Base-by-base conservation (phyloP, 2,113 vertebrate species). In the Pterocles gutturalis region DNA sequence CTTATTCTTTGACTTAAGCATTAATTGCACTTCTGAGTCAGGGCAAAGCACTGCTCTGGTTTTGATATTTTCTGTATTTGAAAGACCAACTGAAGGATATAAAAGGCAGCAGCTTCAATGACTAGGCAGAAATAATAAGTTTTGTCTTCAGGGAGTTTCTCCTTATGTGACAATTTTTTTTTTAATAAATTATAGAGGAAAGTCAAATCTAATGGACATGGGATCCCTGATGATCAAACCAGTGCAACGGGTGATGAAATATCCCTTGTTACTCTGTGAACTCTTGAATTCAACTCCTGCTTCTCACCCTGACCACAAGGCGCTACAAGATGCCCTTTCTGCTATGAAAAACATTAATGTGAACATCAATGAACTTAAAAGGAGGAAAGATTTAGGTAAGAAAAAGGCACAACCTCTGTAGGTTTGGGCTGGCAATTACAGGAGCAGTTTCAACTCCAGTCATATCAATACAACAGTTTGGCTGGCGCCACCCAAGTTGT, bases 191-290 rank as follows among this genome's bases (percentile, higher is more conserved):
- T 94, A 25, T 28, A 99, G 99, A 98, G 98, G 99, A 62, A 99
- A 99, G 96, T 96, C 99, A 8, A 99, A 99, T 90, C 92, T 99
- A 85, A 96, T 98, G 95, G 98, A 99, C 91, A 99, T 99, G 99
- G 99, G 99, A 61, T 99, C 99, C 21, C 95, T 99, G 87, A 97
- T 99, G 97, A 99, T 99, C 97, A 99, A 99, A 90, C 99, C 99
- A 5, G 99, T 99, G 38, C 99, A 99, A 94, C 98, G 99, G 20
- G 98, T 99, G 95, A 99, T 99, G 99, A 99, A 99, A 96, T 99
- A 99, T 69, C 99, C 99, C 0, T 94, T 99, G 86, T 96, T 99
- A 69, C 98, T 99, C 55, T 97, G 97, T 26, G 99, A 99, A 90
- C 98, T 99, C 60, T 98, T 98, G 97, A 99, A 99, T 76, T 98